Evolutionary conservation across 1,140 invertebrate species (phyloP), one percentile per base, ranked within the genome.

Genomic region (Cepaea nemoralis): DNA sequence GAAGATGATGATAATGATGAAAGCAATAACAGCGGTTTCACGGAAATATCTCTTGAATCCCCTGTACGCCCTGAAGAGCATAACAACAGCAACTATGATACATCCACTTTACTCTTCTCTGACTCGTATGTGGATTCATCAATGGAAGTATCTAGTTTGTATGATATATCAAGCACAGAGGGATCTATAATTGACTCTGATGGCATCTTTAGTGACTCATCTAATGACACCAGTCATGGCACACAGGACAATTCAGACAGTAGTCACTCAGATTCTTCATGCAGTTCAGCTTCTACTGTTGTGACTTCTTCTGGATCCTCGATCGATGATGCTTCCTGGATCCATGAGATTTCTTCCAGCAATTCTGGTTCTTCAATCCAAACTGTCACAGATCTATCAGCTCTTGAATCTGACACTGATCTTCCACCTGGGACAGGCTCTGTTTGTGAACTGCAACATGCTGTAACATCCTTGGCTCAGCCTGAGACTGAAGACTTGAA

Each of bases 101-200:
- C 74, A 12, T 76, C 74, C 16, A 76, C 45, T 55, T 31, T 76
- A 6, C 45, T 76, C 27, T 76, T 76, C 27, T 37, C 70, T 42
- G 70, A 73, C 39, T 42, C 39, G 16, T 40, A 27, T 73, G 70
- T 12, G 14, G 37, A n/a, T 48, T 40, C 37, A 6, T 69, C 66
- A 35, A 10, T 33, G 27, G 31, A 39, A 5, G 35, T 69, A n/a
- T 35, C 66, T 3, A 69, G 27, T 22, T 69, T 12, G 16, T 35
- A 69, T 33, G 8, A 5, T 12, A 33, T 22, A 33, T 22, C 22
- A 14, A 19, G 50, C 22, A 55, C 50, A 55, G 50, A 55, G n/a
- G 19, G 16, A 55, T 55, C 50, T 22, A 19, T 22, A 19, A 14
- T 55, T 55, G 50, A 55, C 3, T 55, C 50, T 55, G 50, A 55